Conservation (phyloP, 1,140 invertebrate genomes). For the Hylaeus volcanicus region DNA sequence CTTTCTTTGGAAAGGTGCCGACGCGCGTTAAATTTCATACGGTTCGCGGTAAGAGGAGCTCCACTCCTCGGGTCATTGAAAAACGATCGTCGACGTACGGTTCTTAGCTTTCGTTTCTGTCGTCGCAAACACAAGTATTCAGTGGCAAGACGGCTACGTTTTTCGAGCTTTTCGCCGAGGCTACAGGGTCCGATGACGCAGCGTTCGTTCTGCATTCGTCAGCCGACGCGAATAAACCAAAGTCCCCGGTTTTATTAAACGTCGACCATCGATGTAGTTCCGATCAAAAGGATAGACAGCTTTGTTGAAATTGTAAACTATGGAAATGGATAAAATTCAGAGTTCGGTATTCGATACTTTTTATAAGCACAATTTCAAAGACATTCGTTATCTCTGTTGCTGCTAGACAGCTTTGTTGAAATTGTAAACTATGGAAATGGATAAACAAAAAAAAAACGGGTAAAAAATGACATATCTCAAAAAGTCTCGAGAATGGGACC, state of each 20-base stretch:
- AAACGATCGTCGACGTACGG: background rate
- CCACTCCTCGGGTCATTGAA: background rate
- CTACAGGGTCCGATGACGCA: background rate
- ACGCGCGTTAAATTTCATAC: background rate
- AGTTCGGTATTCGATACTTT: too few relatives aligned
- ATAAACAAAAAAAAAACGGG: too few relatives aligned
- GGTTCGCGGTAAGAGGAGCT: background rate
- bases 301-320: background rate
- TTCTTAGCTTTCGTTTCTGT: background rate
- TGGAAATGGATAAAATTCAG: too few relatives aligned
- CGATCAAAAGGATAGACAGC: background rate
- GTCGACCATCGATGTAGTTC: background rate
- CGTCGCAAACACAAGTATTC: background rate
- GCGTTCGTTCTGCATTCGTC: background rate
- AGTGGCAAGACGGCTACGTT: background rate
- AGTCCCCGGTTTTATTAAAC: background rate
- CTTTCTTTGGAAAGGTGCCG: too few relatives aligned
- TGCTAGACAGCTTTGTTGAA: too few relatives aligned
- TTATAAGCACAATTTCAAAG: too few relatives aligned
- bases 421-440: too few relatives aligned
- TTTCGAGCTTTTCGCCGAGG: constrained; percentile 1
- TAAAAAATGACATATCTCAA: too few relatives aligned
- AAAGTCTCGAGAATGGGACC: too few relatives aligned
- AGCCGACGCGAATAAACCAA: background rate
- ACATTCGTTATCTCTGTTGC: too few relatives aligned